Base-by-base conservation (phyloP, 1,140 invertebrate species). In the Idris sp. region DNA sequence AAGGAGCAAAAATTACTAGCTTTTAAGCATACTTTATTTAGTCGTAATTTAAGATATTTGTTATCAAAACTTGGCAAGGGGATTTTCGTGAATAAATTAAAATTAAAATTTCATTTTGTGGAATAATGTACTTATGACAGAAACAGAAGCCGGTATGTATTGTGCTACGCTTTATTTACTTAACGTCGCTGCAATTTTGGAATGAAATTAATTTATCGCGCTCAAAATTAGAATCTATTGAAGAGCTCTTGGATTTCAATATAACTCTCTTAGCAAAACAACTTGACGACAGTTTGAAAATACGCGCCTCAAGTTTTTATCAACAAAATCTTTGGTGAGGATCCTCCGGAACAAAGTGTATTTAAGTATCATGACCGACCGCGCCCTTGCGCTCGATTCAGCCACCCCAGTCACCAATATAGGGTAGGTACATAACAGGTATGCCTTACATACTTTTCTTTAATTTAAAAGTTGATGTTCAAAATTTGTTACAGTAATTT, bases 351-450 rank as follows among this genome's bases (percentile, higher is more conserved):
- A 74, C 62, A 59, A 68, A 65, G 74, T 51, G 67, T 68, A 75
- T 59, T 62, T 62, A 61, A 69, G 67, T 71, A 67, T 72, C 54
- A 72, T 49, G 67, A 65, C 61, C 64, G 68, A 77, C 74, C 74
- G 61, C 74, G 74, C 74, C 65, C 67, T 73, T 71, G 56, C 67
- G 76, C 72, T 78, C 73, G 76, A 75, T 78, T 53, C 68, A 76
- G 74, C 74, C 43, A 69, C 62, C 74, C 64, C 56, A 43, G 67
- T 72, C 41, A 31, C 62, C 68, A 44, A 68, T 65, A 72, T 67
- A 68, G 62, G 59, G 64, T 76, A 76, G 74, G 67, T 76, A n/a
- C n/a, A 71, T 76, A 76, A 76, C 74, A 76, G 68, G 74, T 72
- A 68, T 56, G 51, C 67, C 64, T 68, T 62, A 74, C n/a, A n/a